These are phyloP conservation scores for Cygnus olor DNA, from an alignment of 2,797 vertebrate species.

Conservation along the genomic window DNA sequence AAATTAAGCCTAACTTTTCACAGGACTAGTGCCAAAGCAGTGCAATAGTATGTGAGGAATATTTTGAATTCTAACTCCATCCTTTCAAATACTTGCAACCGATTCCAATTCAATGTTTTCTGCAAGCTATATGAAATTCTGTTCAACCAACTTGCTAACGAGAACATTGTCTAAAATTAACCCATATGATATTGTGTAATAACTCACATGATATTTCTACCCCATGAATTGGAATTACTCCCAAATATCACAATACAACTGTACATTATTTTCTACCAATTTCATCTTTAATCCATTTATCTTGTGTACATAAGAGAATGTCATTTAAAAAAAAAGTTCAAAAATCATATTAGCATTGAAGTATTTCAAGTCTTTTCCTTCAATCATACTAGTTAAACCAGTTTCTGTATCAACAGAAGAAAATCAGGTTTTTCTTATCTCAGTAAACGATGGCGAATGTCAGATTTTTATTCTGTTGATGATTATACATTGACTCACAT, in stretches of 20 bases:
- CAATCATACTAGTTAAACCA: neutral
- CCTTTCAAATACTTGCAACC: neutral
- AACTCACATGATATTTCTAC: neutral
- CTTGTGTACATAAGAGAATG: neutral
- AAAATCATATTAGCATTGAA: neutral
- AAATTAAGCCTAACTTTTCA: neutral
- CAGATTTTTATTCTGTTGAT: neutral
- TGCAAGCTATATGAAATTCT: neutral
- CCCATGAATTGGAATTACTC: neutral
- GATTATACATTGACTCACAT: neutral
- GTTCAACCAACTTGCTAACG: neutral
- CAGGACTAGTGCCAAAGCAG: neutral
- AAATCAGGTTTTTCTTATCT: neutral
- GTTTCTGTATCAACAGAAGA: neutral
- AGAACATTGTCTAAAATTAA: neutral
- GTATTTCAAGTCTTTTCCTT: neutral
- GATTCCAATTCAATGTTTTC: neutral
- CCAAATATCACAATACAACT: neutral
- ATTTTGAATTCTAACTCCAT: neutral
- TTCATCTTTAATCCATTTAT: neutral
- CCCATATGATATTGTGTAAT: neutral
- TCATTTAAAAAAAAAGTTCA: neutral
- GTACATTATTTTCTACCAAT: neutral
- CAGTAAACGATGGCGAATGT: neutral
- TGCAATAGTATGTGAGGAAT: neutral